Evolutionary conservation across 2,113 vertebrate species (phyloP).

Genomic region (Actenoides hombroni): DNA sequence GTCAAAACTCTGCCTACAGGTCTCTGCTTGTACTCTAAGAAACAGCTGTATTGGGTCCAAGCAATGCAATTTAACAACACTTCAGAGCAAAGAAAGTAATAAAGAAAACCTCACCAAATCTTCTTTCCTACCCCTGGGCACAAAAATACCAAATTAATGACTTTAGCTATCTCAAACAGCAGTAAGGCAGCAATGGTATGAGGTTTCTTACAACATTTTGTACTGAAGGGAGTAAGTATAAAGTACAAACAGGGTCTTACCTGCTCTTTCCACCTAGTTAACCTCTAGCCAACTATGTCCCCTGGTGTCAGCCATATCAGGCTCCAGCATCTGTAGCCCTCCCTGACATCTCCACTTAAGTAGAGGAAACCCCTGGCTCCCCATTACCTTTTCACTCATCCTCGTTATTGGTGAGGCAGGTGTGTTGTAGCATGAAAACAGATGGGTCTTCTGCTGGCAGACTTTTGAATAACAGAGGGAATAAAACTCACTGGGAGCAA

Average conservation of each 20-base stretch:
- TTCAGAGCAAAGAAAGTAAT: not conserved
- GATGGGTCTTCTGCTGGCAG: not conserved
- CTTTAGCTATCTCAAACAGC: not conserved
- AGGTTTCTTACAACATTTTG: not conserved
- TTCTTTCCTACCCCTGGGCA: not conserved
- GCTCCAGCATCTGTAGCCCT: accelerated
- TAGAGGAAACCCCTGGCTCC: not conserved
- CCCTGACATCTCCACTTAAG: not conserved
- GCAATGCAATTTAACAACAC: not conserved
- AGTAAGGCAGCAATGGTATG: not conserved
- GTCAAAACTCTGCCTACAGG: not conserved
- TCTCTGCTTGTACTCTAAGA: not conserved
- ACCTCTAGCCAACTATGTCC: not conserved
- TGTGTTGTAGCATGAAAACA: not conserved
- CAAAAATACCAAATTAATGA: not conserved
- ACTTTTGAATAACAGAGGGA: not conserved
- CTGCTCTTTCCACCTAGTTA: not conserved
- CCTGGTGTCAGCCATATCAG: not conserved
- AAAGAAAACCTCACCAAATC: not conserved
- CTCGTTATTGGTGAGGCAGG: not conserved
- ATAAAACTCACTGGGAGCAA: not conserved
- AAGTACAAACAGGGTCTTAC: not conserved
- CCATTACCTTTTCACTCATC: not conserved
- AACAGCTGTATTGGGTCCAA: not conserved
- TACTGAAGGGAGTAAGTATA: not conserved